Evolutionary conservation across 2,113 vertebrate species (phyloP), one percentile per base, ranked within the genome.

Genomic region (Sinocyclocheilus grahami): DNA sequence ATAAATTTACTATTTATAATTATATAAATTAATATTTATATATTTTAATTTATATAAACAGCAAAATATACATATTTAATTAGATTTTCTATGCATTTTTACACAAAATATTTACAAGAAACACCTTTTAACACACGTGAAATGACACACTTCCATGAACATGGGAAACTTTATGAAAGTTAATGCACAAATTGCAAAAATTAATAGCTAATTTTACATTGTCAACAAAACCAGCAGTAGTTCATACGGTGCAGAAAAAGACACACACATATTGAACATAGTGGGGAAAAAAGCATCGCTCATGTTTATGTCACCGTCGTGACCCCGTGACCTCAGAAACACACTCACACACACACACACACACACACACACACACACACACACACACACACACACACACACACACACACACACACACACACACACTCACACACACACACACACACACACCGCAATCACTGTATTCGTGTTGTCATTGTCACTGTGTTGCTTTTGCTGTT

Each of bases 401-500:
- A 2, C 30, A 2, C 78, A 69, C 53, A 24, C 84, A 39, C 83
- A 48, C 74, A 77, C 33, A 42, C 78, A 48, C 48, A 12, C 11
- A 12, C 46, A 12, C 46, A 12, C 65, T 33, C 65, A 69, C 65
- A 69, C 30, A 69, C 67, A 4, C 67, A 69, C 60, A 14, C 78
- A 69, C 55, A 12, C 11, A 12, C 67, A 9, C 7, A 71, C 3
- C 48, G 30, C 78, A 78, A 65, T 72, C 62, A 65, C 69, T 89
- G 85, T 86, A 78, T 58, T 84, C 72, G 58, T 83, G 85, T 84
- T 71, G 82, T 84, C 48, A 42, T 72, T 33, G 30, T 33, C 30
- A 33, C 55, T 16, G 37, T 72, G 86, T 84, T 67, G 80, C 82
- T 87, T 86, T 85, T 84, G 82, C 74, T 67, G 81, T 82, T 87